Conservation (phyloP, 2,113 vertebrate genomes). For the Muntiacus muntjak region DNA sequence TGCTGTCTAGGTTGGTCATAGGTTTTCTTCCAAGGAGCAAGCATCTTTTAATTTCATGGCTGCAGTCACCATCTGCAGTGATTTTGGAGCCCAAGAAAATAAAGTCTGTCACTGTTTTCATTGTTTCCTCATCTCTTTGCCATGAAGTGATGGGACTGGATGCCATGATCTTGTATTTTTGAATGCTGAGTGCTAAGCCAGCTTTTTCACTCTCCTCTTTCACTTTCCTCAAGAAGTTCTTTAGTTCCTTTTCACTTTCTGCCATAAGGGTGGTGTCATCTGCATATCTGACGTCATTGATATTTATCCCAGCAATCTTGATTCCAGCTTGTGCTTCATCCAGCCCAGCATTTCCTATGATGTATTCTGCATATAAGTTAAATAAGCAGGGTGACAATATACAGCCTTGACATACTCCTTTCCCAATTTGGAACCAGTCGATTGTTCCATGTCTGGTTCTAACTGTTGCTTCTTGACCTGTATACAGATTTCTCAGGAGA, state of each 20-base stretch:
- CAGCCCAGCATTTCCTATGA: background rate
- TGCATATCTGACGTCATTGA: background rate
- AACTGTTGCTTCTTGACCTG: background rate
- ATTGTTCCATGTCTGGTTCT: background rate
- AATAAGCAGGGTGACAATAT: background rate
- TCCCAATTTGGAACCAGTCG: background rate
- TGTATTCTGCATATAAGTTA: background rate
- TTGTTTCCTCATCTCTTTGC: background rate
- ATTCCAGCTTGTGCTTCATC: background rate
- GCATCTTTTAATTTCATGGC: background rate
- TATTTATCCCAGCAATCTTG: accelerated
- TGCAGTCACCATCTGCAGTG: background rate
- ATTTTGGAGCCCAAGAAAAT: background rate
- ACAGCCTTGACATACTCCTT: background rate
- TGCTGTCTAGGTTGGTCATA: background rate
- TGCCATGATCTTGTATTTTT: background rate
- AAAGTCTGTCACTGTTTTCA: background rate
- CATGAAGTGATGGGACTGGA: background rate
- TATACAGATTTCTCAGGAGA: background rate
- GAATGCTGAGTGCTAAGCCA: background rate
- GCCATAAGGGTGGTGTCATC: background rate
- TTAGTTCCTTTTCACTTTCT: background rate
- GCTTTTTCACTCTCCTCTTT: background rate
- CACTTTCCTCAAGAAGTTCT: background rate
- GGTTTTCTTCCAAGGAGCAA: background rate